Evolutionary conservation across 37 sponge, comb jelly and placozoan species (phyloP).

Genomic region (Beroe ovata): DNA sequence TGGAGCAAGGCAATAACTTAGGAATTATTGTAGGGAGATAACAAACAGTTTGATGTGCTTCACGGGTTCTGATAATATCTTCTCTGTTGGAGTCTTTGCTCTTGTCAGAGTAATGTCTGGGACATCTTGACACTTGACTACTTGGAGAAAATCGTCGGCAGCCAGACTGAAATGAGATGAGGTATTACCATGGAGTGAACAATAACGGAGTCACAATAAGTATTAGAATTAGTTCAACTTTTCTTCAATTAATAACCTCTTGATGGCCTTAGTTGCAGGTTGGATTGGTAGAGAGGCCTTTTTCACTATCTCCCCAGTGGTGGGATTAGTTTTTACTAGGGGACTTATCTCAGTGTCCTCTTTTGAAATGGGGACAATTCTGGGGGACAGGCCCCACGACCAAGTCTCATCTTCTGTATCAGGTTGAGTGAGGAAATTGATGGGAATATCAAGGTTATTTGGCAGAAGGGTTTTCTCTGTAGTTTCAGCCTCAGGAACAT

Average conservation of each 20-base stretch:
- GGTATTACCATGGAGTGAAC: no score
- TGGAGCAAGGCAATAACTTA: no score
- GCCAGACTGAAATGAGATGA: slow-evolving; percentile 33
- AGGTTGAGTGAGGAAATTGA: not conserved
- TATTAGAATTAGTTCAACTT: no score
- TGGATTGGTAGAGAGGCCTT: no score
- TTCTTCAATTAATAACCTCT: no score
- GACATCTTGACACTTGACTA: not conserved
- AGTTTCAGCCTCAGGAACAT: not conserved
- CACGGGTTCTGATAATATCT: not conserved
- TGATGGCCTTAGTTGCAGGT: no score
- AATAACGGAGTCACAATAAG: no score
- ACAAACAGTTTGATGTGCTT: not conserved
- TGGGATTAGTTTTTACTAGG: not conserved
- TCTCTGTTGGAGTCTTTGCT: not conserved
- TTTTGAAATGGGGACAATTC: not conserved
- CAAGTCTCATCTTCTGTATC: slow-evolving; percentile 51
- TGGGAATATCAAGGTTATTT: slow-evolving; percentile 1
- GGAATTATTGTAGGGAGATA: no score
- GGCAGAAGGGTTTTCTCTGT: not conserved
- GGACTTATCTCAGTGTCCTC: not conserved
- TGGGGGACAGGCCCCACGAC: slow-evolving; percentile 54
- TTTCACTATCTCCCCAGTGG: not conserved
- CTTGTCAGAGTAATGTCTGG: not conserved
- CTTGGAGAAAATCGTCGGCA: slow-evolving; percentile 39